Conservation (phyloP, 2,113 vertebrate genomes). For the Brienomyrus longianalis region DNA sequence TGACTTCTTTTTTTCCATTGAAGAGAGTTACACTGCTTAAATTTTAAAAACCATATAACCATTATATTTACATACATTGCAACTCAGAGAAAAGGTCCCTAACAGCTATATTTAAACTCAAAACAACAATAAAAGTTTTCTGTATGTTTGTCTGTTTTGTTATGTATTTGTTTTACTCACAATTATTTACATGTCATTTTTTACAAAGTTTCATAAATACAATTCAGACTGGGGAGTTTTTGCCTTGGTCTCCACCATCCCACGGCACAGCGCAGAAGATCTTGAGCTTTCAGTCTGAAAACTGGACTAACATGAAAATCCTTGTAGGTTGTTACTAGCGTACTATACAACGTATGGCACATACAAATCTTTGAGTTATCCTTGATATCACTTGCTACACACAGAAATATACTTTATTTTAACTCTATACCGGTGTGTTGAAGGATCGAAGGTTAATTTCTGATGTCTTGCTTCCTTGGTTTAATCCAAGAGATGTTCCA, state of each 20-base stretch:
- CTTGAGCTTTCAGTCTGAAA: conserved; percentile 43
- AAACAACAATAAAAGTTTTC: conserved; percentile 71
- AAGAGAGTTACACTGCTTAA: conserved; percentile 49
- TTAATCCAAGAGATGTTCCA: conserved; percentile 29
- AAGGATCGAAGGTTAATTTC: neutral
- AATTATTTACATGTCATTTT: conserved; percentile 67
- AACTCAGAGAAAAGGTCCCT: conserved; percentile 63
- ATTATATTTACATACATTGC: conserved; percentile 77
- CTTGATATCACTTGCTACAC: conserved; percentile 53
- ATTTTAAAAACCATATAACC: conserved; percentile 54
- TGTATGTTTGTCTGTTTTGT: conserved; percentile 29
- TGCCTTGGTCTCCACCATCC: conserved; percentile 54
- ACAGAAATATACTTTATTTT: conserved; percentile 24
- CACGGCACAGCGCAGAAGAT: conserved; percentile 58
- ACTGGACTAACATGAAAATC: conserved; percentile 44
- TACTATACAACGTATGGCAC: conserved; percentile 54
- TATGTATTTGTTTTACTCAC: conserved; percentile 57
- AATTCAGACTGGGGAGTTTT: conserved; percentile 64
- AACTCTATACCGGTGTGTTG: conserved; percentile 34
- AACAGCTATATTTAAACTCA: conserved; percentile 70
- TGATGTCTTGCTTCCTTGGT: neutral
- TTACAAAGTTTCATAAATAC: conserved; percentile 58
- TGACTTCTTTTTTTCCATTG: conserved; percentile 48
- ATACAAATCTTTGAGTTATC: conserved; percentile 47
- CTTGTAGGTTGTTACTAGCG: conserved; percentile 47